These are phyloP conservation scores for Andricus curvator DNA, from an alignment of 2,888 invertebrate genomes.

Conservation along the genomic window DNA sequence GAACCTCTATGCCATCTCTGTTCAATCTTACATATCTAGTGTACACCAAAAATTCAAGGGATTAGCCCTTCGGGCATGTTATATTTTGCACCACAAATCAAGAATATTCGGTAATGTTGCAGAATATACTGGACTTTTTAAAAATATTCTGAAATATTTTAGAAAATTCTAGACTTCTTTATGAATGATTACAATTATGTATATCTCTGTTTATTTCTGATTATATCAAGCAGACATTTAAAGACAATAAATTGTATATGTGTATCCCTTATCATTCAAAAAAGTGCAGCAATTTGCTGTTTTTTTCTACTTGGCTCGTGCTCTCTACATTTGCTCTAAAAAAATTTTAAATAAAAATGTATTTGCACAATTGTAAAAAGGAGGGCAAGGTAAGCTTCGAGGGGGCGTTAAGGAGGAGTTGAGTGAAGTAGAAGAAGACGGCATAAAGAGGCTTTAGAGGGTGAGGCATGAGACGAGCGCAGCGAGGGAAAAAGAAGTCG, in stretches of 20 bases:
- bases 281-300: background rate
- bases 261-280: background rate
- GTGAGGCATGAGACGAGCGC: conserved; percentile 35
- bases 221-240: no score
- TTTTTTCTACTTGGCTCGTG: background rate
- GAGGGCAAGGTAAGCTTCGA: conserved; percentile 7
- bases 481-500: conserved; percentile 24
- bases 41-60: no score
- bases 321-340: background rate
- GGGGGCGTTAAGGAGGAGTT: background rate
- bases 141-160: no score
- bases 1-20: no score
- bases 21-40: no score
- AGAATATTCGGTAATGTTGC: no score
- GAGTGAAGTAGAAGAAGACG: conserved; percentile 3
- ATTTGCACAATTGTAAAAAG: background rate
- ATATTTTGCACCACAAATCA: no score
- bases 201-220: no score
- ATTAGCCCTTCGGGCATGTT: no score
- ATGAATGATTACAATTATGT: no score
- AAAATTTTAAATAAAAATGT: background rate
- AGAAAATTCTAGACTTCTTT: no score
- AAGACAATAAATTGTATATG: background rate
- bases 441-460: conserved; percentile 13
- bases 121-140: no score